Base-by-base conservation (phyloP, 2,888 invertebrate species). In the Hyalella azteca region DNA sequence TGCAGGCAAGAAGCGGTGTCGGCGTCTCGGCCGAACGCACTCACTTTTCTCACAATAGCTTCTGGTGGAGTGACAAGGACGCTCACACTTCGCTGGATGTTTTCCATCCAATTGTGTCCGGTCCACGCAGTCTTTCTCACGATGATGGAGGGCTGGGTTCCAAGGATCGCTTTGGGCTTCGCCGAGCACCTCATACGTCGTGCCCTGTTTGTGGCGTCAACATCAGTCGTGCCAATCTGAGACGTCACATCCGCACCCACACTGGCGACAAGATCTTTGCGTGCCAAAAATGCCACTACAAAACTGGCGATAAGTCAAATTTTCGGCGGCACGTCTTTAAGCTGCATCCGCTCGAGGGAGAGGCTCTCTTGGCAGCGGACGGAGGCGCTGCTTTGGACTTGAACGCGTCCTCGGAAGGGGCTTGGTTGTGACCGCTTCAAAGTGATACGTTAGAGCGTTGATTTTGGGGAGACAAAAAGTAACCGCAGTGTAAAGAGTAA, bases 171-270 rank as follows among this genome's bases (percentile, higher is more conserved):
- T 80, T 80, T 40, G 79, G 79, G 77, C 15, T 81, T 22, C 80
- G 77, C 32, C 82, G 79, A 26, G 48, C 80, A 3, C 76, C 82
- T 7, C 82, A 80, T 2, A 80, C 80, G 36, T 54, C 78, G 13
- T 84, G 84, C 59, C 84, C 82, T 78, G 79, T 82, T 76, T 84
- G 84, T 50, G 79, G 81, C 5, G 79, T 79, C 41, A 81, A 66
- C 29, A 79, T 84, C 41, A 81, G 81, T 73, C 82, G 82, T n/a
- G 80, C 84, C 54, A 82, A 84, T 79, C 78, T 82, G 39, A 79
- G 75, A 49, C 77, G 82, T 13, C 84, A 84, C 81, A 80, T 84
- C 41, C 81, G 82, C n/a, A 82, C 82, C 29, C 84, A 82, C 76
- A 84, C 84, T 19, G 83, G 83, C 26, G 83, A 83, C 49, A 81